Percentiles rank a stretch among this genome's conserved stretches.
phyloP scores from a whole-genome alignment of 92 coral and sea anemone genomes.

The Meandrina meandrites region DNA sequence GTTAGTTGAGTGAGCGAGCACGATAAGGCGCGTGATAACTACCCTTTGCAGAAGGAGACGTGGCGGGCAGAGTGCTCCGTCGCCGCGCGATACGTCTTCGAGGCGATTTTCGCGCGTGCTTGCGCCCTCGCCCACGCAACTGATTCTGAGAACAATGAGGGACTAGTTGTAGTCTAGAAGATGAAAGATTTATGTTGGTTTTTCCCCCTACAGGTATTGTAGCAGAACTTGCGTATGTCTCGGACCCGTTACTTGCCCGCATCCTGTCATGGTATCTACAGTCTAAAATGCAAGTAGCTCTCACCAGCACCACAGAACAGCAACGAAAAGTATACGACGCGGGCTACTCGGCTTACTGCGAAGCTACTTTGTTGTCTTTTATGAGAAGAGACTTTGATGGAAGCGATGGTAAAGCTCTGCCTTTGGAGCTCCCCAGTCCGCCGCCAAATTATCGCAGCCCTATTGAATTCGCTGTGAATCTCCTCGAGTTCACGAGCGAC shows the following conservation, averaged over 20 bases:
- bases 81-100: too few relatives aligned
- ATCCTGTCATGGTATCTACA: conserved; percentile 82
- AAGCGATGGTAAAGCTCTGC: conserved; percentile 66
- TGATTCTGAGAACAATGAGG: too few relatives aligned
- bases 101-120: too few relatives aligned
- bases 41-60: too few relatives aligned
- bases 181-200: not conserved
- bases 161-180: too few relatives aligned
- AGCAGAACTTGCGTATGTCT: conserved; percentile 80
- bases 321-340: conserved; percentile 87
- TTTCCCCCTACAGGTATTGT: conserved; percentile 60
- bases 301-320: conserved; percentile 76
- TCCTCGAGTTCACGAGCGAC: conserved; percentile 74
- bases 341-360: conserved; percentile 79
- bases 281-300: conserved; percentile 76
- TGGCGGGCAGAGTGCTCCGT: too few relatives aligned
- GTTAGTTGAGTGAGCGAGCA: too few relatives aligned
- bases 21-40: too few relatives aligned
- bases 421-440: conserved; percentile 76
- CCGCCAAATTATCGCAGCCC: conserved; percentile 68
- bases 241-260: conserved; percentile 72
- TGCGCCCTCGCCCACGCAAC: too few relatives aligned
- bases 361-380: conserved; percentile 76
- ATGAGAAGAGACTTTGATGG: conserved; percentile 71
- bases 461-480: conserved; percentile 83